Percentiles rank a stretch among this genome's conserved stretches.
phyloP scores from a whole-genome alignment of 2,888 invertebrate genomes.

The Pherbina coryleti region DNA sequence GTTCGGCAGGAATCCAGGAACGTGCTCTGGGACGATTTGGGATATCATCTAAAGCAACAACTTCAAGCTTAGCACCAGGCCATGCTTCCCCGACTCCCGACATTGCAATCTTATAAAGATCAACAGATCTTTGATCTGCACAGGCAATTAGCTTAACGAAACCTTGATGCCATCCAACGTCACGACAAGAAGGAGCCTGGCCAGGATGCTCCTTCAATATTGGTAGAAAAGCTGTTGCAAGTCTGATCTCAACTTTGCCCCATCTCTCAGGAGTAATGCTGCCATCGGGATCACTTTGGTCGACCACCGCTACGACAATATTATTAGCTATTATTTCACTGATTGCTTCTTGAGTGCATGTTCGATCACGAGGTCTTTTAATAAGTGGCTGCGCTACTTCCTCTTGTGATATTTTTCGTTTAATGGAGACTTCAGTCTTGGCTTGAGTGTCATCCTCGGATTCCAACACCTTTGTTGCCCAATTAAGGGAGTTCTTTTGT shows the following conservation, averaged over 20 bases:
- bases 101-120: no score
- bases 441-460: not conserved
- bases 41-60: not conserved
- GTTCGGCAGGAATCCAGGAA: slow-evolving; percentile 24
- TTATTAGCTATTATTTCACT: not conserved
- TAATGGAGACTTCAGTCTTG: not conserved
- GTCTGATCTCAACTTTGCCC: not conserved
- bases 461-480: not conserved
- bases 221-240: slow-evolving; percentile 6
- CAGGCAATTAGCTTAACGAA: no score
- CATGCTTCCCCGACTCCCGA: not conserved
- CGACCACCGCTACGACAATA: not conserved
- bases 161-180: slow-evolving; percentile 25
- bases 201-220: slow-evolving; percentile 7
- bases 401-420: slow-evolving; percentile 3
- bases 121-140: no score
- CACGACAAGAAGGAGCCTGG: not conserved
- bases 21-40: slow-evolving; percentile 3
- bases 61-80: slow-evolving; percentile 1
- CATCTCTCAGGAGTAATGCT: not conserved
- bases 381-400: not conserved
- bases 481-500: not conserved
- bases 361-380: not conserved
- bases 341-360: not conserved
- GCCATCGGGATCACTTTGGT: not conserved